Conservation (phyloP, 2,888 invertebrate genomes). For the Trissolcus brochymenae region DNA sequence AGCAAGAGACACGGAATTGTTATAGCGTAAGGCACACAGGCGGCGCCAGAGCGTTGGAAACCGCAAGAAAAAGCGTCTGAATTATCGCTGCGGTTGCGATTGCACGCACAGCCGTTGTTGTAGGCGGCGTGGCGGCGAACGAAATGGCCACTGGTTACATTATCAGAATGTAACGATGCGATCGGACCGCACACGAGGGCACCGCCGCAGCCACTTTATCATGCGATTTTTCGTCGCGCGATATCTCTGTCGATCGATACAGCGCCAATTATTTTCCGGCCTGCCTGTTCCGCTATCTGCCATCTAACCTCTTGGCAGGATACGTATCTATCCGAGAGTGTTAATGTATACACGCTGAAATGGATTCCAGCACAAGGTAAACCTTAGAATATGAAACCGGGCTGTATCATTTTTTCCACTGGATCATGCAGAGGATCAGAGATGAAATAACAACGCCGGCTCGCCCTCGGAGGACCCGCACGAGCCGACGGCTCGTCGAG, state of each 20-base stretch:
- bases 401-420: constrained; percentile 1
- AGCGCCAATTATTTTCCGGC: constrained; percentile 43
- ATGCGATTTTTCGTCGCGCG: constrained; percentile 65
- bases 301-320: constrained; percentile 28
- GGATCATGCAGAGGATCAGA: not conserved
- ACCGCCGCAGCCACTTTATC: constrained; percentile 67
- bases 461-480: constrained; percentile 63
- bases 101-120: constrained; percentile 62
- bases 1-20: too few species aligned
- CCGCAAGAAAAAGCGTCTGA: constrained; percentile 74
- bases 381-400: constrained; percentile 6
- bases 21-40: constrained; percentile 30
- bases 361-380: constrained; percentile 19
- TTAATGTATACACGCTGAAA: constrained; percentile 21
- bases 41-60: constrained; percentile 68
- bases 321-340: constrained; percentile 21
- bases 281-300: constrained; percentile 22
- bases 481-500: constrained; percentile 73
- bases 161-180: constrained; percentile 69
- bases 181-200: constrained; percentile 65
- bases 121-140: constrained; percentile 48
- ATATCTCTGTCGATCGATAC: constrained; percentile 63
- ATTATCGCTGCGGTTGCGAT: constrained; percentile 73
- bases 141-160: constrained; percentile 61
- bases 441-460: constrained; percentile 16